Percentiles rank a stretch among this genome's conserved stretches.
Evolutionary conservation across 2,113 vertebrate species (phyloP).

Genomic region (Struthio camelus): DNA sequence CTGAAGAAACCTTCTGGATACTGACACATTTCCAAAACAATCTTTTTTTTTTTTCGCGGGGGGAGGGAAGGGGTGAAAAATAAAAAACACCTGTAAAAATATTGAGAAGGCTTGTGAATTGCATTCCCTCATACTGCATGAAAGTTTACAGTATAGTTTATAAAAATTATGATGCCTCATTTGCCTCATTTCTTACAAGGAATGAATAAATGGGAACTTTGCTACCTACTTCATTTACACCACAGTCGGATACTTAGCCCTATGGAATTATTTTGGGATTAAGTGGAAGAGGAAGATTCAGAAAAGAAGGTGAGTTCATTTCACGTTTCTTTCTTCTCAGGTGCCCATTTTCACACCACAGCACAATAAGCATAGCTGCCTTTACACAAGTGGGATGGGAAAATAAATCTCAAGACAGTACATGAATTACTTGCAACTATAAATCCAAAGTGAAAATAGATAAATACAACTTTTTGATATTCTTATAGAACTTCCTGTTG

Average conservation of each 20-base stretch:
- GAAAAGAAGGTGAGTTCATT: neutral
- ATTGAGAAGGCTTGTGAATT: neutral
- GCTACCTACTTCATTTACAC: neutral
- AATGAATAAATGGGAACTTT: neutral
- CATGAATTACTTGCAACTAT: neutral
- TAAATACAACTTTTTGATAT: neutral
- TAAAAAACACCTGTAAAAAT: neutral
- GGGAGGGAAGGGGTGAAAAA: neutral
- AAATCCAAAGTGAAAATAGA: neutral
- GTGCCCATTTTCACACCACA: neutral
- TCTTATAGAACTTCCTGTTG: neutral
- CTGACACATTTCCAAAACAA: neutral
- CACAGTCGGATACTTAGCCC: neutral
- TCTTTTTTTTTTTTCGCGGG: accelerated
- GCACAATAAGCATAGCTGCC: neutral
- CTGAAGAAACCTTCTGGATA: neutral
- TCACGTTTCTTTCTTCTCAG: neutral
- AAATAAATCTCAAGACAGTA: neutral
- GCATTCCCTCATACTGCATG: neutral
- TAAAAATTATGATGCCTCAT: neutral
- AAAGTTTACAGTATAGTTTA: neutral
- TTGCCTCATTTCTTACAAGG: neutral
- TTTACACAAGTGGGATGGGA: neutral
- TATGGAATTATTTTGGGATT: neutral
- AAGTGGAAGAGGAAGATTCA: neutral